Conservation (phyloP, 2,113 vertebrate genomes). For the Phalacrocorax pelagicus region DNA sequence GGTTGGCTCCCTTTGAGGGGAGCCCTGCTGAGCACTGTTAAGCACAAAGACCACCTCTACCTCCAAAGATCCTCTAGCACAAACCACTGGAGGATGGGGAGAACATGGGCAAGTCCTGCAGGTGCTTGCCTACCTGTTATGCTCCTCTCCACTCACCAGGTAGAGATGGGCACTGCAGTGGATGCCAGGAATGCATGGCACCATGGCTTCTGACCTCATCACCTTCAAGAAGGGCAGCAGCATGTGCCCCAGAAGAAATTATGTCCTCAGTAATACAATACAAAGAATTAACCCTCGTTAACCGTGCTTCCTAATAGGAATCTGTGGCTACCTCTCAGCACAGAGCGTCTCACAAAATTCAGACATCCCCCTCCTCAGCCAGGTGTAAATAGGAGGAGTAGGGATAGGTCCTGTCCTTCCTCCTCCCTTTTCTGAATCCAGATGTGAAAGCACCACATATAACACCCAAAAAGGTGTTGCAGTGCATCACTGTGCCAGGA, state of each 20-base stretch:
- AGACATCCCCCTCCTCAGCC: neutral
- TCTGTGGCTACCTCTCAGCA: neutral
- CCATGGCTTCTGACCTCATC: neutral
- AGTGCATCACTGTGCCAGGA: neutral
- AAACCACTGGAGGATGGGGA: neutral
- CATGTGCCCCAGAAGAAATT: neutral
- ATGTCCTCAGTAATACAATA: neutral
- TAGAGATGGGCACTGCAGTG: accelerated
- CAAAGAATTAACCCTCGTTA: neutral
- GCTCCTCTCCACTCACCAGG: neutral
- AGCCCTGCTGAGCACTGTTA: neutral
- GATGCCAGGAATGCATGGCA: neutral
- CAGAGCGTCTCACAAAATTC: neutral
- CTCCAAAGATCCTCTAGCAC: neutral
- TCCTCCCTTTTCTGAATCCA: neutral
- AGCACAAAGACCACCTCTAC: neutral
- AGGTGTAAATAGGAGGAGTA: neutral
- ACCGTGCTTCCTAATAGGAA: neutral
- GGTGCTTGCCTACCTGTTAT: accelerated
- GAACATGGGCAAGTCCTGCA: neutral
- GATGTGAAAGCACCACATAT: neutral
- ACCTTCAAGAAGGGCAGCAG: neutral
- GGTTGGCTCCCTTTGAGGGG: neutral
- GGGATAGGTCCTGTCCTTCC: neutral
- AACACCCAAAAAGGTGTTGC: neutral